These are phyloP conservation scores for Cantharis lateralis DNA, from an alignment of 2,888 invertebrate genomes.

Conservation along the genomic window DNA sequence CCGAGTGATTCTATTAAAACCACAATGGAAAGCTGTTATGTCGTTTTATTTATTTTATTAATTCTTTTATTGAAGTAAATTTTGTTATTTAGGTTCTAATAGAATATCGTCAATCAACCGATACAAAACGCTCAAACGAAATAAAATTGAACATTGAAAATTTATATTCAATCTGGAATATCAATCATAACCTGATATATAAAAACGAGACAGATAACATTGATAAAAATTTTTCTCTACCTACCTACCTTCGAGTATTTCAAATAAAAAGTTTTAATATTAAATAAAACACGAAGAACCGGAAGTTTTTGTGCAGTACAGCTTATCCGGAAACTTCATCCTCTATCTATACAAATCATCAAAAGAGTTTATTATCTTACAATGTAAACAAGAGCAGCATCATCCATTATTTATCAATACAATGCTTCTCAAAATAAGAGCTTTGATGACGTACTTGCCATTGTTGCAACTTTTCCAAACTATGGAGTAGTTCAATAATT, in stretches of 20 bases:
- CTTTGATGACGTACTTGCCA: not conserved
- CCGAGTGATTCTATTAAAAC: not conserved
- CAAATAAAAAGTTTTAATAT: constrained; percentile 13
- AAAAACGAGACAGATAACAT: constrained; percentile 2
- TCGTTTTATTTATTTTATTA: not conserved
- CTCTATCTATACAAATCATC: constrained; percentile 14
- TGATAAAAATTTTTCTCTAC: constrained; percentile 1
- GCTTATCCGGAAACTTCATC: constrained; percentile 15
- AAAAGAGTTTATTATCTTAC: constrained; percentile 8
- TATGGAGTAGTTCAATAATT: not conserved
- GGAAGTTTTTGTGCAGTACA: constrained; percentile 3
- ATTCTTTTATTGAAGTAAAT: not conserved
- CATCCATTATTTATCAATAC: not conserved
- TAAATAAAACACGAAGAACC: constrained; percentile 11
- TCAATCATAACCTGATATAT: not conserved
- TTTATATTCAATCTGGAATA: constrained; percentile 3
- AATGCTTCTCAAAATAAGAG: not conserved
- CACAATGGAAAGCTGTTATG: not conserved
- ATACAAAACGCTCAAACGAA: not conserved
- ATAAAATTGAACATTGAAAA: constrained; percentile 1
- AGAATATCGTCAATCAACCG: not conserved
- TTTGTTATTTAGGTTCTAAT: not conserved
- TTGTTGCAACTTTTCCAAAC: not conserved
- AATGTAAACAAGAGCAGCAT: not conserved
- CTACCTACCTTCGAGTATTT: constrained; percentile 1